phyloP scores from a whole-genome alignment of 2,797 vertebrate genomes.

The Eutrigla gurnardus region DNA sequence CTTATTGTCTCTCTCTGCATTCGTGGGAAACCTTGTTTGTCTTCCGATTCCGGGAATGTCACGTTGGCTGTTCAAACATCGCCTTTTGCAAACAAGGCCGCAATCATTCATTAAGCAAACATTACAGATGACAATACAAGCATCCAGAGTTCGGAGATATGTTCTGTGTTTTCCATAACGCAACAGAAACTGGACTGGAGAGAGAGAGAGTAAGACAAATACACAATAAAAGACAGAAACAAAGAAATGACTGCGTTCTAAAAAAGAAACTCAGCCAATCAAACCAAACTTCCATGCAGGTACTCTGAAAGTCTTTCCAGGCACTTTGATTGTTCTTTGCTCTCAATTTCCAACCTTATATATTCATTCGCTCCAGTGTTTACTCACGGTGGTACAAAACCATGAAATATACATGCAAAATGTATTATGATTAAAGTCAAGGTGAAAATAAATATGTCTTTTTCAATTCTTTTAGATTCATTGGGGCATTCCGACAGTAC shows the following conservation, averaged over 20 bases:
- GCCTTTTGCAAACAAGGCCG: slow-evolving; percentile 9
- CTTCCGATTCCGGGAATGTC: neutral
- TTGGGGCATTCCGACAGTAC: no score
- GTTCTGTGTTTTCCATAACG: neutral
- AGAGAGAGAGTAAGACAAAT: neutral
- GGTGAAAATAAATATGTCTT: no score
- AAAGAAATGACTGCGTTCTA: slow-evolving; percentile 5
- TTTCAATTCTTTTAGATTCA: neutral
- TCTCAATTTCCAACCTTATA: neutral
- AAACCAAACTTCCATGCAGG: slow-evolving; percentile 21
- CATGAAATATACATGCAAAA: neutral
- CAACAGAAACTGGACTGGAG: neutral
- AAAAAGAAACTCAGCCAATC: slow-evolving; percentile 12
- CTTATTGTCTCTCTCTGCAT: neutral
- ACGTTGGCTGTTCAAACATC: neutral
- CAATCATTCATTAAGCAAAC: slow-evolving; percentile 5
- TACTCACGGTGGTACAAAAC: neutral
- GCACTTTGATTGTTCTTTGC: slow-evolving; percentile 5
- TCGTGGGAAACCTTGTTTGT: slow-evolving; percentile 16
- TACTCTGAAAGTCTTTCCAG: slow-evolving; percentile 1
- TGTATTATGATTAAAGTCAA: neutral
- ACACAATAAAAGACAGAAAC: neutral
- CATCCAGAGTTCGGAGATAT: neutral
- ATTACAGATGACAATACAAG: slow-evolving; percentile 4
- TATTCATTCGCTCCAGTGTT: slow-evolving; percentile 1